Evolutionary conservation across 2,797 vertebrate genomes (phyloP), one percentile per base, ranked within the genome.

Genomic region (Lophius americanus): DNA sequence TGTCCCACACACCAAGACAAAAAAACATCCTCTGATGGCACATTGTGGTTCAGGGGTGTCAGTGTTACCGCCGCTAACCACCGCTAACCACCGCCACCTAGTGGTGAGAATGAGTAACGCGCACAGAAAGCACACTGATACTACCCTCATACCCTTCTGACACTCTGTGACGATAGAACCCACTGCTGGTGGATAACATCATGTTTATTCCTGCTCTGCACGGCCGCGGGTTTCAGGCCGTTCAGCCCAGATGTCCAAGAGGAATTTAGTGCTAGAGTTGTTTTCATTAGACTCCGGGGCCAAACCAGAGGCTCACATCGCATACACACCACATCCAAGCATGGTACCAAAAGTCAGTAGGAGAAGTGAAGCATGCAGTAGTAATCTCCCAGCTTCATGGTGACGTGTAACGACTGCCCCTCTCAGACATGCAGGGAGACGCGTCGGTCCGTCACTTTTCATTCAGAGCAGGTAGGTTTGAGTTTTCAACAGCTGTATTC

Each of bases 61-160:
- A 6, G 70, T 63, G 72, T 46, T 48, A 14, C 52, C 63, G 46
- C 9, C 23, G 23, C 23, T 23, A 2, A 58, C 60, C 63, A 48
- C 9, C 23, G 23, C 23, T 23, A 2, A 58, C 60, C 50, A 75
- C 68, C 37, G 46, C 88, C 88, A 86, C 79, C 90, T 90, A 71
- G 79, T 85, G 91, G 66, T 61, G n/a, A 72, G 75, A 83, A 58
- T 62, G 7, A 61, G 55, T 44, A 70, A 83, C 79, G 85, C 71
- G 8, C 51, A 7, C 35, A 84, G 75, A 78, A 85, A 85, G 87
- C 89, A 86, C 87, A 89, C 78, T 65, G 78, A 82, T 64, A 53
- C 62, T 64, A 73, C 79, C 85, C 78, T 44, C 68, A 89, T 83
- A 88, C 90, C 90, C 91, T 91, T 82, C 74, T 77, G 78, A 88